phyloP scores from a whole-genome alignment of 1,140 invertebrate genomes.

The Argopecten irradians region DNA sequence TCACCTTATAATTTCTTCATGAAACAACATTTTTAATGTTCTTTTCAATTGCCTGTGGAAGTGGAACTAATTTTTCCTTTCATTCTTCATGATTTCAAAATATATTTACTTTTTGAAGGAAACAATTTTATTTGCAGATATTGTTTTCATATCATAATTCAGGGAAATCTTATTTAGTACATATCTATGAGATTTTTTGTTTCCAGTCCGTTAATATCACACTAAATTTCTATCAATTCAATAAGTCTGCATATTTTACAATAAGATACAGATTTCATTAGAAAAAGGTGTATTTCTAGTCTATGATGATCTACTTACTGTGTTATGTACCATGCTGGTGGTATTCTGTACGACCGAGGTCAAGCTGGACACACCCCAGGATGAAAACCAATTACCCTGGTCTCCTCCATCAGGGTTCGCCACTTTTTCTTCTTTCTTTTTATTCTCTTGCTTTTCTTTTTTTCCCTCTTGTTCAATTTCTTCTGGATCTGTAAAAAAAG shows the following conservation, averaged over 20 bases:
- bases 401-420: slow-evolving; percentile 37
- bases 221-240: not conserved
- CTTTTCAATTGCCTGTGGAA: no score
- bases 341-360: slow-evolving; percentile 55
- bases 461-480: slow-evolving; percentile 29
- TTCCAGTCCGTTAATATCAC: not conserved
- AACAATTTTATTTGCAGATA: no score
- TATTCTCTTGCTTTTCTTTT: slow-evolving; percentile 34
- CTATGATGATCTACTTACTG: not conserved
- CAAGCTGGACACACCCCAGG: slow-evolving; percentile 68
- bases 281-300: no score
- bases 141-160: no score
- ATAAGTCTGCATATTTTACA: not conserved
- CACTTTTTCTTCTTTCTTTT: slow-evolving; percentile 23
- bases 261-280: not conserved
- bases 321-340: slow-evolving; percentile 67
- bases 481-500: not conserved
- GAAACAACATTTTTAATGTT: no score
- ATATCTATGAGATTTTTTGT: no score
- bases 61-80: no score
- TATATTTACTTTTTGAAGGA: no score
- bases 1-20: not conserved
- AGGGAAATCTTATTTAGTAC: no score
- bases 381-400: slow-evolving; percentile 64
- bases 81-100: no score